These are phyloP conservation scores for Nerophis lumbriciformis DNA, from an alignment of 2,113 vertebrate genomes.

Conservation along the genomic window DNA sequence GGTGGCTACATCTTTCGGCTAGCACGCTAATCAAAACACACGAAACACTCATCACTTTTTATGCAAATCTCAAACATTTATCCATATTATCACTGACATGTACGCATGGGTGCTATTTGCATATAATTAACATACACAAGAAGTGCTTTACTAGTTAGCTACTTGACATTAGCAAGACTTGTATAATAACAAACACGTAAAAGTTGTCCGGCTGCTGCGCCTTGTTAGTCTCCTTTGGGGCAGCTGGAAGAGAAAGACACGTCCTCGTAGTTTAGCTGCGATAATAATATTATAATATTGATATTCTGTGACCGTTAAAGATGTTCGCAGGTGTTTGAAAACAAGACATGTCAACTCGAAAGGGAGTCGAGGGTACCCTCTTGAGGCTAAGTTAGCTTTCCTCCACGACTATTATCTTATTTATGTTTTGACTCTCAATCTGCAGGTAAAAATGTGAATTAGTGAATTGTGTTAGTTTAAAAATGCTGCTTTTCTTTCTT, in stretches of 20 bases:
- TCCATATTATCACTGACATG: neutral
- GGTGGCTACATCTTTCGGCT: conserved; percentile 46
- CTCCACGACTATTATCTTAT: neutral
- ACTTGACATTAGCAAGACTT: conserved; percentile 42
- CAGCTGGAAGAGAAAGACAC: neutral
- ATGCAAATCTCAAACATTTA: too few species aligned
- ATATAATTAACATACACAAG: neutral
- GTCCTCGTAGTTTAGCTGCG: neutral
- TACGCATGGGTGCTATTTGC: too few species aligned
- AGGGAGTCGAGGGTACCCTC: conserved; percentile 32
- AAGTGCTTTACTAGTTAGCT: conserved; percentile 26
- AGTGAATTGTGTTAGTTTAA: too few species aligned
- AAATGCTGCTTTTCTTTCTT: conserved; percentile 8
- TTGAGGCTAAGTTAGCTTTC: conserved; percentile 20
- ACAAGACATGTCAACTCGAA: conserved; percentile 62
- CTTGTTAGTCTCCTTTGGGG: neutral
- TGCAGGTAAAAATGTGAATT: neutral
- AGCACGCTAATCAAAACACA: conserved; percentile 29
- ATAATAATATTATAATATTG: too few species aligned
- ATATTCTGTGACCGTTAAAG: neutral
- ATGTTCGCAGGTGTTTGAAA: conserved; percentile 28
- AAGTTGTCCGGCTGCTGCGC: conserved; percentile 26
- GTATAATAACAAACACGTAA: conserved; percentile 17
- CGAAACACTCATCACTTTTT: conserved; percentile 16
- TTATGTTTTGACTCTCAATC: neutral